Evolutionary conservation across 2,797 vertebrate genomes (phyloP), one percentile per base, ranked within the genome.

Genomic region (Ptychadena robeensis): DNA sequence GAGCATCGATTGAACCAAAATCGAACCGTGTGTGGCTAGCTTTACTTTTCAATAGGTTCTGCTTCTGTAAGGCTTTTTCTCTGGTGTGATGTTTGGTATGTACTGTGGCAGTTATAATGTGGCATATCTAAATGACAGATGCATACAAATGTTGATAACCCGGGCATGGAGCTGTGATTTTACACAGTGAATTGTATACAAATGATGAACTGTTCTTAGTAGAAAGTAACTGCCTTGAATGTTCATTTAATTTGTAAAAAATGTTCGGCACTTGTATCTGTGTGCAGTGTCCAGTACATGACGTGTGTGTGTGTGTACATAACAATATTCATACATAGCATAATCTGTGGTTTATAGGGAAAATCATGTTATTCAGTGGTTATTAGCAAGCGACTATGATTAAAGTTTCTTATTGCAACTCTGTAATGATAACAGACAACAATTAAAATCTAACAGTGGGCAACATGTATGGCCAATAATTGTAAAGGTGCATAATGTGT

Each of bases 101-200:
- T 12, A 22, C 44, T 53, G 44, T 53, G 5, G 25, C 11, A 61
- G 59, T 28, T n/a, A 27, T 69, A 69, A 27, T 38, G 11, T 1
- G 28, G 67, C 67, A 69, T 37, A 69, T 11, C 59, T 28, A 34
- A 73, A 30, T 40, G 14, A 18, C 73, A 75, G 73, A 63, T 75
- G 59, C 27, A 40, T 6, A 31, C 73, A 30, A 28, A 14, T 75
- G 59, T 34, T 61, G 73, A 35, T 65, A 57, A 65, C 27, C 25
- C 2, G 25, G 9, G 27, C 35, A 22, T 30, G n/a, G 9, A 40
- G 63, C 22, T 64, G 10, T 25, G 37, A 64, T 63, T 75, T 63
- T 59, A 63, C 35, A 64, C n/a, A 25, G 6, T n/a, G 37, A 61
- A 37, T 63, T 74, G n/a, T 61, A 15, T 28, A 11, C 25, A 25